A percentile compares a stretch with the other conserved stretches of the same genome.
These are phyloP conservation scores for Dascillus cervinus DNA, from an alignment of 2,888 invertebrate species.

Conservation along the genomic window DNA sequence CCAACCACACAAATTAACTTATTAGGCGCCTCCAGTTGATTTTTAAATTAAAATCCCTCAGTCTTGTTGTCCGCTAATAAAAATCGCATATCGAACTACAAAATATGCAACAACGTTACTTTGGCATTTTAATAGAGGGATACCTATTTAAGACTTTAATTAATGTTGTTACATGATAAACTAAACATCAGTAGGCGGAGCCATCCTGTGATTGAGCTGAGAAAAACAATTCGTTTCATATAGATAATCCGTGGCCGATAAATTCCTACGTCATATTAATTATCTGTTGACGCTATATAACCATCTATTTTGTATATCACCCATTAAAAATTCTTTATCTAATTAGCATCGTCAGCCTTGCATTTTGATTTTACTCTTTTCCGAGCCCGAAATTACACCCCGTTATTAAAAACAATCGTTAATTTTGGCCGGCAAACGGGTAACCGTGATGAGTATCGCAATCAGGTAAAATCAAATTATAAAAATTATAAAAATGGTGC, in stretches of 20 bases:
- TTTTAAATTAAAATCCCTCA: too few relatives aligned
- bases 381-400: too few relatives aligned
- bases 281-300: constrained; percentile 9
- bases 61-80: too few relatives aligned
- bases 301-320: constrained; percentile 13
- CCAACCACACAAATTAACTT: too few relatives aligned
- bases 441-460: constrained; percentile 3
- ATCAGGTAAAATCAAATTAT: constrained; percentile 7
- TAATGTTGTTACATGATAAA: constrained; percentile 36
- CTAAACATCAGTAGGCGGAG: constrained; percentile 33
- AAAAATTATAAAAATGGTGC: constrained; percentile 5
- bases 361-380: too few relatives aligned
- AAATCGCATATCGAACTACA: too few relatives aligned
- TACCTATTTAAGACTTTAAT: constrained; percentile 37
- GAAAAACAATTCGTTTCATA: constrained; percentile 17
- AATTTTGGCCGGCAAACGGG: background rate
- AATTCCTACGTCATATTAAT: constrained; percentile 15
- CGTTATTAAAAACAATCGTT: too few relatives aligned
- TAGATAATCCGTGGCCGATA: constrained; percentile 7
- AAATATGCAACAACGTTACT: constrained; percentile 21
- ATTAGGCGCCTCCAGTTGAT: too few relatives aligned
- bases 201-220: constrained; percentile 27
- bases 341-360: constrained; percentile 2
- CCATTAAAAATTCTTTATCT: constrained; percentile 11
- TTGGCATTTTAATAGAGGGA: constrained; percentile 35